Evolutionary conservation across 1,140 invertebrate genomes (phyloP).

Genomic region (Heliconius himera): DNA sequence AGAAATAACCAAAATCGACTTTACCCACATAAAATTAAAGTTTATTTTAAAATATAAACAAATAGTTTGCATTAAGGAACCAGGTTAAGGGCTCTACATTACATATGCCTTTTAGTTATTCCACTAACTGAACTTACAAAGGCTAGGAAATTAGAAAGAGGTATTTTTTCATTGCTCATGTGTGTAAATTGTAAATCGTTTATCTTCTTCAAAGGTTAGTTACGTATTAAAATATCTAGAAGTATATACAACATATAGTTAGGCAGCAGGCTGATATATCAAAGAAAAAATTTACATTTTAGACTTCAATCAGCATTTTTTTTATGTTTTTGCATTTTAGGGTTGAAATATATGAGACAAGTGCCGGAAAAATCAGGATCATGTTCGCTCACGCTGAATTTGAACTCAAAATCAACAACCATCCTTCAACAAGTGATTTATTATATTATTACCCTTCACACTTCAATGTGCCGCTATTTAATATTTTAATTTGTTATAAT

Average conservation of each 20-base stretch:
- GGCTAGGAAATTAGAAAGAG: not conserved
- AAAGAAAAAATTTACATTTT: not conserved
- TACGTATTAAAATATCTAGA: not conserved
- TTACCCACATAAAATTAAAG: not conserved
- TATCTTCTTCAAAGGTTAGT: not conserved
- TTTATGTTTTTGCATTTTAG: not conserved
- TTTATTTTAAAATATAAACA: not conserved
- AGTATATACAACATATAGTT: no score
- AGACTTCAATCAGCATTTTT: not conserved
- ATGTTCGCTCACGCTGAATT: not conserved
- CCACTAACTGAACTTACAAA: constrained; percentile 32
- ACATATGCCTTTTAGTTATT: constrained; percentile 25
- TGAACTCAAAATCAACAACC: not conserved
- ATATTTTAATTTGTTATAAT: no score
- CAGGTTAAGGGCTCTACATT: constrained; percentile 37
- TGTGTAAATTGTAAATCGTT: constrained; percentile 17
- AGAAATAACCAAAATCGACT: constrained; percentile 10
- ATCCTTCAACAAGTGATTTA: no score
- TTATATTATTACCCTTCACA: no score
- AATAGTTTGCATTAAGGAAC: not conserved
- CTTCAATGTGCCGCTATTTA: no score
- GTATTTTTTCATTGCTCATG: constrained; percentile 6
- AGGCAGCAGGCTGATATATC: not conserved
- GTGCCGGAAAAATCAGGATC: not conserved
- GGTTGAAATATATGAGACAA: not conserved